Conservation (phyloP, 2,113 vertebrate genomes). For the Eurypyga helias region DNA sequence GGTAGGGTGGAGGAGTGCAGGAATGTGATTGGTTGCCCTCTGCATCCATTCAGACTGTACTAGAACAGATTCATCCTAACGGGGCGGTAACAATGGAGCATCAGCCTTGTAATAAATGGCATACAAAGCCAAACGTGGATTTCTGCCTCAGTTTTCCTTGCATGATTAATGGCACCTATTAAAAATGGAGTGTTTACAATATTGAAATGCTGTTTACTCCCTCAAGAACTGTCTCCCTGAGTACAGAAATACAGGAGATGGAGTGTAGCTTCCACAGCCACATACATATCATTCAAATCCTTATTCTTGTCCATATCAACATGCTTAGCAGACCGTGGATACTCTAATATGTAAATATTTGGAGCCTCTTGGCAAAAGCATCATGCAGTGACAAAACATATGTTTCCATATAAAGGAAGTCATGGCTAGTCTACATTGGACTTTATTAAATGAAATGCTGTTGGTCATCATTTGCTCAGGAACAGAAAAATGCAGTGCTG, state of each 20-base stretch:
- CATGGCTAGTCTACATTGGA: neutral
- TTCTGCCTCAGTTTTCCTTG: neutral
- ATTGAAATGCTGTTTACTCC: neutral
- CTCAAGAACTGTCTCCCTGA: neutral
- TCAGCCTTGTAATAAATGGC: neutral
- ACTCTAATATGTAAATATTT: neutral
- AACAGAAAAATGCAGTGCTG: neutral
- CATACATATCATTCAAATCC: neutral
- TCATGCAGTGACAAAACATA: neutral
- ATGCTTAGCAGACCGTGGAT: neutral
- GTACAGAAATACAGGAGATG: neutral
- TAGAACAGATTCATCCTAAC: neutral
- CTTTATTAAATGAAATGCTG: neutral
- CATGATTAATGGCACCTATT: neutral
- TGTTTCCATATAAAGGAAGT: neutral
- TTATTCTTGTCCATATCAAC: neutral
- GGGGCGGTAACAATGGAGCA: neutral
- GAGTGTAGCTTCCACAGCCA: neutral
- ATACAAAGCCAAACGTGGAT: neutral
- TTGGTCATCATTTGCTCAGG: neutral
- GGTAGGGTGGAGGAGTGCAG: neutral
- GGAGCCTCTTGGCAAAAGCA: neutral
- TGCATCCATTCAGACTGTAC: neutral
- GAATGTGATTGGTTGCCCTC: rapidly evolving
- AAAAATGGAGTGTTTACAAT: neutral